Evolutionary conservation across 2,888 invertebrate species (phyloP).

Genomic region (Macaria liturata): DNA sequence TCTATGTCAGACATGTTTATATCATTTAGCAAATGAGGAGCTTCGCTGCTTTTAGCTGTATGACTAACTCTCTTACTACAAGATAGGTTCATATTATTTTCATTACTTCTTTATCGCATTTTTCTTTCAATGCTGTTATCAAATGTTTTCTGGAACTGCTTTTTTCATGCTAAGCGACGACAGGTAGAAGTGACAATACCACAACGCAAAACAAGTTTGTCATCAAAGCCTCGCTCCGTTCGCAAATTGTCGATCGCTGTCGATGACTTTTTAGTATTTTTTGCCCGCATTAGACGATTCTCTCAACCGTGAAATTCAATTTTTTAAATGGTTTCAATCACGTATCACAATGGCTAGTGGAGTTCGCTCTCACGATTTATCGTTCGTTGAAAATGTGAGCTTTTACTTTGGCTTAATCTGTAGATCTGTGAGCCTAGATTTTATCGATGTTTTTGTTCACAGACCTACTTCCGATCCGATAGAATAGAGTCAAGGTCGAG

Average conservation of each 20-base stretch:
- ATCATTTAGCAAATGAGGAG: constrained; percentile 9
- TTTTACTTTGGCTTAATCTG: constrained; percentile 27
- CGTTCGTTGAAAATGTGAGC: constrained; percentile 21
- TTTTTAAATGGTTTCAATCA: constrained; percentile 62
- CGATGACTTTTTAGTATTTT: constrained; percentile 43
- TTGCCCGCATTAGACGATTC: constrained; percentile 56
- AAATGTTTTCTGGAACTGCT: too few relatives aligned
- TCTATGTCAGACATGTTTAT: constrained; percentile 9
- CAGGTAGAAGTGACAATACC: neutral
- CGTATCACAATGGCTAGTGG: constrained; percentile 48
- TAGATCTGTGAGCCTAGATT: constrained; percentile 20
- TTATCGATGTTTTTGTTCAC: constrained; percentile 18
- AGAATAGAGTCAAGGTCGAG: constrained; percentile 1
- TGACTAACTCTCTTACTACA: neutral
- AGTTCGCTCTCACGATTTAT: constrained; percentile 37
- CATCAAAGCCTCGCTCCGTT: constrained; percentile 18
- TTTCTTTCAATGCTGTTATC: too few relatives aligned
- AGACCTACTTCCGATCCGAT: constrained; percentile 4
- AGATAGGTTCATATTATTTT: too few relatives aligned
- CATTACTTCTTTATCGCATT: too few relatives aligned
- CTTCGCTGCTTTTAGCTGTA: constrained; percentile 1
- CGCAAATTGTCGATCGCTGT: constrained; percentile 32
- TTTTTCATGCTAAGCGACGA: too few relatives aligned
- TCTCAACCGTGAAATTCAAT: constrained; percentile 71
- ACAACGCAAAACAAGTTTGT: constrained; percentile 8